Evolutionary conservation across 1,140 invertebrate species (phyloP).

Genomic region (Drosophila leontia): DNA sequence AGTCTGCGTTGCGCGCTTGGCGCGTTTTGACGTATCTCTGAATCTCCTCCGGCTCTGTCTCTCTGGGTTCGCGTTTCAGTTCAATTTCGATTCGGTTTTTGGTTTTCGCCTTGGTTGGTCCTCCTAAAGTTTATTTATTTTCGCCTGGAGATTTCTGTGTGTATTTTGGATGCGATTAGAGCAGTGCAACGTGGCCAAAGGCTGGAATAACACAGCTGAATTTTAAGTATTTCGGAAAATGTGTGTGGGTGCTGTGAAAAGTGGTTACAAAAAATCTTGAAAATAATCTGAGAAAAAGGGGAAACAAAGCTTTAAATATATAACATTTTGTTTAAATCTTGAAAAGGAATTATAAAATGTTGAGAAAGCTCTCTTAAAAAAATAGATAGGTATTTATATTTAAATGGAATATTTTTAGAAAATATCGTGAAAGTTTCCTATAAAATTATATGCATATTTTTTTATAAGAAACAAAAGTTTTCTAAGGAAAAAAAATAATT

Average conservation of each 20-base stretch:
- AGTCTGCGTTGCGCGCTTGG: slow-evolving; percentile 84
- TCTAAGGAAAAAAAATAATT: background rate
- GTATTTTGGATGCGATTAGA: slow-evolving; percentile 20
- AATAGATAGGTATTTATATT: no score
- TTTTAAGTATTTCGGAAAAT: background rate
- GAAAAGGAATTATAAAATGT: background rate
- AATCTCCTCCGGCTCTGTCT: slow-evolving; percentile 26
- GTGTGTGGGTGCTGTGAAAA: background rate
- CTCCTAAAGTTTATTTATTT: slow-evolving; percentile 23
- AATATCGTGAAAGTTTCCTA: fast-evolving
- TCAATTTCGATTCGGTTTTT: slow-evolving; percentile 31
- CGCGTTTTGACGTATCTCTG: slow-evolving; percentile 76
- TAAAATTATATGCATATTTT: background rate
- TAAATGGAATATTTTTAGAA: no score
- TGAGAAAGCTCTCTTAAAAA: no score
- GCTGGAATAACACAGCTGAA: slow-evolving; percentile 24
- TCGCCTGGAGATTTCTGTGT: slow-evolving; percentile 19
- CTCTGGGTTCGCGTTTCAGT: slow-evolving; percentile 22
- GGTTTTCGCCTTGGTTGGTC: slow-evolving; percentile 25
- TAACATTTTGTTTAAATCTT: background rate
- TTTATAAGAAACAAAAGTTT: background rate
- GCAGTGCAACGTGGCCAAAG: background rate
- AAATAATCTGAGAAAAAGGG: background rate
- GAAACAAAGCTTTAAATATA: no score
- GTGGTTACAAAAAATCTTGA: background rate